These are phyloP conservation scores for Papilio xuthus DNA, from an alignment of 1,140 invertebrate species.

Conservation along the genomic window DNA sequence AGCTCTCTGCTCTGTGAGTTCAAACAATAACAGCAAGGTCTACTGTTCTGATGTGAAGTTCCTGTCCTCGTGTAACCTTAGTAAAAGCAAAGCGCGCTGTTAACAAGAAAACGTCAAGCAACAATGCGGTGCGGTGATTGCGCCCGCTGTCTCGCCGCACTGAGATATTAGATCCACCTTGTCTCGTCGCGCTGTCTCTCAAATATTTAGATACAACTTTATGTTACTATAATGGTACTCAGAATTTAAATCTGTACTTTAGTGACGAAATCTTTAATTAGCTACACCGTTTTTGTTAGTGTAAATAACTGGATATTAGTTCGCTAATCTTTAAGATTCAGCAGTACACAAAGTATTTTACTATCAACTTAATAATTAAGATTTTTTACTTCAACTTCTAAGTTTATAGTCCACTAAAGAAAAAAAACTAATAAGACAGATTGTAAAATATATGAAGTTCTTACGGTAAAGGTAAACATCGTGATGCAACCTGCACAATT, in stretches of 20 bases:
- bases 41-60: background rate
- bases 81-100: constrained; percentile 53
- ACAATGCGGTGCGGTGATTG: constrained; percentile 71
- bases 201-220: constrained; percentile 38
- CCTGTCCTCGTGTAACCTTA: background rate
- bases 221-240: background rate
- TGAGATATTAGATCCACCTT: constrained; percentile 73
- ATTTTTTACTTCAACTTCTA: no score
- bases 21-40: background rate
- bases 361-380: no score
- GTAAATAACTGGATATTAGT: no score
- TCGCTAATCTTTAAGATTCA: no score
- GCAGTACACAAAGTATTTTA: no score
- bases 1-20: no score
- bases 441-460: no score
- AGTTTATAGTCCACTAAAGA: no score
- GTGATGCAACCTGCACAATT: no score
- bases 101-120: constrained; percentile 75
- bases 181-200: constrained; percentile 46
- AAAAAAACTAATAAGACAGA: no score
- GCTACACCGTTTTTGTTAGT: background rate
- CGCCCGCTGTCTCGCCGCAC: constrained; percentile 59
- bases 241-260: background rate
- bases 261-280: background rate
- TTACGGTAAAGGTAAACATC: no score